Evolutionary conservation across 2,113 vertebrate genomes (phyloP), one percentile per base, ranked within the genome.

Genomic region (Monarcha castaneiventris): DNA sequence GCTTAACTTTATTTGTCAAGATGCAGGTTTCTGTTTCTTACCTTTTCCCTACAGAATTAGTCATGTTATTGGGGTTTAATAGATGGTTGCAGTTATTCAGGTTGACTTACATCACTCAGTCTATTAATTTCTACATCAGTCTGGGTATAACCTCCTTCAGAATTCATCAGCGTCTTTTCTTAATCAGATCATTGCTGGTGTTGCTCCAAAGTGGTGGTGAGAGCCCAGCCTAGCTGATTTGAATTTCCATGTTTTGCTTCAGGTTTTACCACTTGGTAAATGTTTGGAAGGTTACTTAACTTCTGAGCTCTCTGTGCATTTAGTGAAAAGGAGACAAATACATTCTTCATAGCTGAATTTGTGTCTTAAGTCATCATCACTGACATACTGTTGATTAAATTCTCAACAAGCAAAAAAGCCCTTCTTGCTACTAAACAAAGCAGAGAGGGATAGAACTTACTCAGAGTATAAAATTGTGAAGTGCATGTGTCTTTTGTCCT

Each of bases 61-160:
- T 95, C 87, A 84, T 37, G 21, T 67, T 86, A 35, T 9, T 32
- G 68, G 51, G 25, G 16, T 33, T 77, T 87, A 93, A 84, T 54
- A 58, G 74, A 26, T 3, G 5, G 51, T 72, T 90, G 55, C 51
- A 78, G 81, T 83, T 81, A 39, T 6, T 95, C 80, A 43, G 46
- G 79, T 79, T 88, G 67, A 67, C 82, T 95, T 97, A 7, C 84
- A 77, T 95, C 85, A 93, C 63, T 94, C 37, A 32, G 35, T 75
- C 61, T 69, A 1, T 43, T 83, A 48, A 85, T 96, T 95, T 64
- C 89, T 95, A 16, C 84, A 88, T 93, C 59, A 23, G 51, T 79
- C 81, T 93, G 67, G 26, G 30, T 91, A 75, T 75, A 63, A n/a
- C 32, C 41, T 87, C 46, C 41, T 94, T 79, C 46, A 62, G 77